phyloP scores from a whole-genome alignment of 2,797 vertebrate genomes.

The Dryobates pubescens region DNA sequence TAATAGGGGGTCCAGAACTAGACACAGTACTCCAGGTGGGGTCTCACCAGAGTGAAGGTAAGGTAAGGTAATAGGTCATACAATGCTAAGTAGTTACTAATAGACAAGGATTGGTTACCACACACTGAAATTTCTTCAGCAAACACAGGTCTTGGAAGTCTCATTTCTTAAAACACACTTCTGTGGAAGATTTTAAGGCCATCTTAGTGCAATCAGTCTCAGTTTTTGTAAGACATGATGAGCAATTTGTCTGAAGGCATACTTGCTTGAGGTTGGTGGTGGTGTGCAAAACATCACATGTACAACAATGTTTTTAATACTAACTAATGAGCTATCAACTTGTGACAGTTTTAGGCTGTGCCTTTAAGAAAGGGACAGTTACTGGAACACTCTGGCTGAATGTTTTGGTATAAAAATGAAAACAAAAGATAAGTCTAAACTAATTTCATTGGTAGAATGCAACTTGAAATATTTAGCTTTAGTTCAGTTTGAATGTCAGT shows the following conservation, averaged over 20 bases:
- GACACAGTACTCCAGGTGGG: too few species aligned
- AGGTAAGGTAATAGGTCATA: neutral
- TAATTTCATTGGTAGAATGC: too few species aligned
- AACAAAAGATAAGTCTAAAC: too few species aligned
- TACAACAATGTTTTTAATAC: neutral
- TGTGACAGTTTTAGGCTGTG: too few species aligned
- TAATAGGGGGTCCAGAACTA: too few species aligned
- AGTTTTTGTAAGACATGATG: neutral
- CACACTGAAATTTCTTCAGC: neutral
- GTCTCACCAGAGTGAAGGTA: neutral
- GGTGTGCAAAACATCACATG: neutral
- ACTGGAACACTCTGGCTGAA: too few species aligned
- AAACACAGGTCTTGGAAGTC: neutral
- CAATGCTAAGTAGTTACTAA: neutral
- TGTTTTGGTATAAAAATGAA: too few species aligned
- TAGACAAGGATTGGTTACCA: neutral
- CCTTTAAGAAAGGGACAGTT: too few species aligned
- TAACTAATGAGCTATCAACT: neutral
- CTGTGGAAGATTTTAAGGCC: neutral
- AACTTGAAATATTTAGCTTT: too few species aligned
- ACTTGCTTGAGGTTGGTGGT: neutral
- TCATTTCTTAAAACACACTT: neutral
- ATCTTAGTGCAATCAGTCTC: neutral
- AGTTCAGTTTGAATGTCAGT: too few species aligned
- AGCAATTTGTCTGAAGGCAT: neutral